A percentile compares a stretch with the other conserved stretches of the same genome.
Conservation (phyloP, 2,888 invertebrate genomes). For the Sabellastarte sp. region DNA sequence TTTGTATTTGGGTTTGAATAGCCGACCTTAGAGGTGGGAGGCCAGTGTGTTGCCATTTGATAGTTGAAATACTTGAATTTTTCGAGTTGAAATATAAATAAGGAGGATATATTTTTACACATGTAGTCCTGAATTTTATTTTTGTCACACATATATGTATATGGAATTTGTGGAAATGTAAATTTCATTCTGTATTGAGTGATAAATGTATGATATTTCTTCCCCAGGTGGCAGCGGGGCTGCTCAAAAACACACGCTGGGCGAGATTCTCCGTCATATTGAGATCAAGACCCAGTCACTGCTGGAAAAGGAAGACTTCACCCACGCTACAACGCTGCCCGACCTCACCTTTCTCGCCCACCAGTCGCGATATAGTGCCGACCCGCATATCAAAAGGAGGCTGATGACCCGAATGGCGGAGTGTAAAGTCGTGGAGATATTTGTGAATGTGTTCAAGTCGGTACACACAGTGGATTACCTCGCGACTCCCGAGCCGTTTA, state of each 20-base stretch:
- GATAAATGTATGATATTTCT: too few relatives aligned
- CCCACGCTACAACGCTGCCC: constrained; percentile 9
- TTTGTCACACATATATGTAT: too few relatives aligned
- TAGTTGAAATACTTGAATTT: too few relatives aligned
- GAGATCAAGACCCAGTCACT: constrained; percentile 11
- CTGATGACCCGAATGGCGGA: constrained; percentile 20
- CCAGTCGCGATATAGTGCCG: constrained; percentile 23
- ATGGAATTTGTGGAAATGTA: too few relatives aligned
- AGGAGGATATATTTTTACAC: too few relatives aligned
- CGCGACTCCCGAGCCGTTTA: not conserved
- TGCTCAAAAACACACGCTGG: constrained; percentile 23
- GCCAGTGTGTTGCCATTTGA: too few relatives aligned
- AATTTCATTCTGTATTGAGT: too few relatives aligned
- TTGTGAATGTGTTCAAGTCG: constrained; percentile 20
- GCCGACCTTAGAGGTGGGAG: too few relatives aligned
- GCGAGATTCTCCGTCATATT: constrained; percentile 21
- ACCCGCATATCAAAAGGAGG: constrained; percentile 18
- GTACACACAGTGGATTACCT: constrained; percentile 21
- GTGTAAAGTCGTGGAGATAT: constrained; percentile 14
- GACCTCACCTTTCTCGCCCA: constrained; percentile 23
- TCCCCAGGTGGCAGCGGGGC: not conserved
- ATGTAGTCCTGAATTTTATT: too few relatives aligned
- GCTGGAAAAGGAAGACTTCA: constrained; percentile 16
- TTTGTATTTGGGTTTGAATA: too few relatives aligned
- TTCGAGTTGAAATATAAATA: too few relatives aligned